Percentiles rank a stretch among this genome's conserved stretches.
Conservation (phyloP, 2,113 vertebrate species). For the Peromyscus maniculatus region DNA sequence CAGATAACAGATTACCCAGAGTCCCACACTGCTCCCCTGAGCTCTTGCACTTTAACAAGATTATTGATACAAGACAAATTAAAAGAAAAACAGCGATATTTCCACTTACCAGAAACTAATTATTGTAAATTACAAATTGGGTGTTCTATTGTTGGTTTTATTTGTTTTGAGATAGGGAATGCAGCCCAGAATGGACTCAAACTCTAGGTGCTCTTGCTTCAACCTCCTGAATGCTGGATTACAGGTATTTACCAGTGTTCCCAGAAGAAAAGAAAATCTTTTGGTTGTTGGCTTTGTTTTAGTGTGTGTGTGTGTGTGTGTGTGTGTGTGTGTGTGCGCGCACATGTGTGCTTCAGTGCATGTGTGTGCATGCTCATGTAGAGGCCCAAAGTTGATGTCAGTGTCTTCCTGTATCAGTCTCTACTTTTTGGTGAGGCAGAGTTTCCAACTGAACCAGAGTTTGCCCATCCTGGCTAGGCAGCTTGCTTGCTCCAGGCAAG, state of each 20-base stretch:
- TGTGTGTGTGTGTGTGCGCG: background rate
- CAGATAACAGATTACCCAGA: background rate
- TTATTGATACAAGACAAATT: background rate
- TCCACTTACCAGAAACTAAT: slow-evolving; percentile 19
- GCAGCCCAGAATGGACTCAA: background rate
- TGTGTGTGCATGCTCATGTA: background rate
- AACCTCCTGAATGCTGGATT: background rate
- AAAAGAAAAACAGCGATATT: background rate
- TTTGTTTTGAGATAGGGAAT: background rate
- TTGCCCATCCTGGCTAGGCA: background rate
- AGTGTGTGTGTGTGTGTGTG: background rate
- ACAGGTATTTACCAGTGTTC: background rate
- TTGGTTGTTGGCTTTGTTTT: background rate
- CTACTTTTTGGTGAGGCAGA: no score
- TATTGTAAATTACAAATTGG: background rate
- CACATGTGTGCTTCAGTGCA: background rate
- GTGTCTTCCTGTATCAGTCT: background rate
- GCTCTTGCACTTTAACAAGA: background rate
- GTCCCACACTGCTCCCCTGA: background rate
- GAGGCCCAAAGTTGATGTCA: background rate
- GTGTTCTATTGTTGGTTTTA: background rate
- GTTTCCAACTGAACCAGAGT: background rate
- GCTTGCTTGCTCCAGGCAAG: background rate
- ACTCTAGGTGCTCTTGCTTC: background rate
- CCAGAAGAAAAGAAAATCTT: background rate